phyloP scores from a whole-genome alignment of 2,888 invertebrate species.

The Tenthredo notha region DNA sequence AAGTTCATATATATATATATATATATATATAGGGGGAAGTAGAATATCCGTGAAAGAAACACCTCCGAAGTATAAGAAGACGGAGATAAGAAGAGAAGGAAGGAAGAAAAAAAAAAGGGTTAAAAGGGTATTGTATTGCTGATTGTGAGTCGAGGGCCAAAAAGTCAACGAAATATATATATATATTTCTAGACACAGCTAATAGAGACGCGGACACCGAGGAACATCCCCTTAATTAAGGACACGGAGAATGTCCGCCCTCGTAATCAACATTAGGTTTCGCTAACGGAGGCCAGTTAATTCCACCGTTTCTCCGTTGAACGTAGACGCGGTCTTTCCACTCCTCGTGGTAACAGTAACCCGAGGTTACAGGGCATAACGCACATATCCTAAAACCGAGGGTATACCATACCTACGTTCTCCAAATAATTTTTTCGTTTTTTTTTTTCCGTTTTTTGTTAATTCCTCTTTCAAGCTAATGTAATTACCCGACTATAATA shows the following conservation, averaged over 20 bases:
- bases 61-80: background rate
- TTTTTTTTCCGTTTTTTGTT: background rate
- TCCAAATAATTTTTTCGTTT: background rate
- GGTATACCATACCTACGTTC: background rate
- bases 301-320: slow-evolving; percentile 34
- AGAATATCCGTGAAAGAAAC: background rate
- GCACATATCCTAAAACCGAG: background rate
- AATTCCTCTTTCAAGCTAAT: background rate
- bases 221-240: slow-evolving; percentile 51
- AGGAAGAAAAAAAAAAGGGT: background rate
- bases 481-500: background rate
- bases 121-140: slow-evolving; percentile 17
- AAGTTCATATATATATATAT: background rate
- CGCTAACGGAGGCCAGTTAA: slow-evolving; percentile 50
- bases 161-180: slow-evolving; percentile 17
- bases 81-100: background rate
- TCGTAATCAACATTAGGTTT: slow-evolving; percentile 52
- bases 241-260: slow-evolving; percentile 39
- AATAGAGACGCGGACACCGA: slow-evolving; percentile 47
- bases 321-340: background rate
- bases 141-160: slow-evolving; percentile 17
- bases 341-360: background rate
- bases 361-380: slow-evolving; percentile 24
- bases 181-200: slow-evolving; percentile 37
- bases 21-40: no score